phyloP scores from a whole-genome alignment of 2,888 invertebrate species.

The Teleiodes luculella region DNA sequence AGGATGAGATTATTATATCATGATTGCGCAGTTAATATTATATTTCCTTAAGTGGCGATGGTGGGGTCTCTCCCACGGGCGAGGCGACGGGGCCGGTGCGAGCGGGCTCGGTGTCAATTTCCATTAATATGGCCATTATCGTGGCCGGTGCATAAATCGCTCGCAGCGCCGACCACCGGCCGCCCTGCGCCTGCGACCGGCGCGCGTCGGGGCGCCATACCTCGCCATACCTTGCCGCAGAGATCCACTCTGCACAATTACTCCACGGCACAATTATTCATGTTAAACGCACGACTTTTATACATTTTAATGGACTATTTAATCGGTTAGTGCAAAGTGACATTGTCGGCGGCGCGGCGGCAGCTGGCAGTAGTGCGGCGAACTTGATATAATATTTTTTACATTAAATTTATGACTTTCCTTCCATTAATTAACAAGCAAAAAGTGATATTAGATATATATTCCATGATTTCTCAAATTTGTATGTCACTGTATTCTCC shows the following conservation, averaged over 20 bases:
- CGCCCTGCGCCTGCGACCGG: slow-evolving; percentile 19
- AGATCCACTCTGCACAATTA: slow-evolving; percentile 21
- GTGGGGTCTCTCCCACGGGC: slow-evolving; percentile 45
- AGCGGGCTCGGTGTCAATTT: slow-evolving; percentile 65
- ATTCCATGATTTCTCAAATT: too few relatives aligned
- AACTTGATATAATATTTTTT: not conserved
- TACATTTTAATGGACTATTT: slow-evolving; percentile 34
- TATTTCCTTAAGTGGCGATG: slow-evolving; percentile 60
- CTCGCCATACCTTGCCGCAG: not conserved
- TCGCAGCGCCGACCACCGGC: slow-evolving; percentile 54
- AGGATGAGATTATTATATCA: slow-evolving; percentile 64
- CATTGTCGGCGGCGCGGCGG: slow-evolving; percentile 6
- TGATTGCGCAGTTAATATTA: slow-evolving; percentile 69
- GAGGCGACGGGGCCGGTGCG: slow-evolving; percentile 30
- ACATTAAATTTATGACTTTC: too few relatives aligned
- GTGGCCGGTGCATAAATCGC: slow-evolving; percentile 64
- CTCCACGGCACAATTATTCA: slow-evolving; percentile 31
- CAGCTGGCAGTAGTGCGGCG: not conserved
- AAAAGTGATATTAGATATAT: too few relatives aligned
- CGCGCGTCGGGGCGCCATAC: not conserved
- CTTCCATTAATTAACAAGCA: too few relatives aligned
- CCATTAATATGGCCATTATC: slow-evolving; percentile 70
- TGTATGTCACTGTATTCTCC: too few relatives aligned
- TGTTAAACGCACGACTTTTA: slow-evolving; percentile 31
- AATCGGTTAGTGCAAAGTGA: slow-evolving; percentile 23